Evolutionary conservation across 2,113 vertebrate species (phyloP).

Genomic region (Lampris incognitus): DNA sequence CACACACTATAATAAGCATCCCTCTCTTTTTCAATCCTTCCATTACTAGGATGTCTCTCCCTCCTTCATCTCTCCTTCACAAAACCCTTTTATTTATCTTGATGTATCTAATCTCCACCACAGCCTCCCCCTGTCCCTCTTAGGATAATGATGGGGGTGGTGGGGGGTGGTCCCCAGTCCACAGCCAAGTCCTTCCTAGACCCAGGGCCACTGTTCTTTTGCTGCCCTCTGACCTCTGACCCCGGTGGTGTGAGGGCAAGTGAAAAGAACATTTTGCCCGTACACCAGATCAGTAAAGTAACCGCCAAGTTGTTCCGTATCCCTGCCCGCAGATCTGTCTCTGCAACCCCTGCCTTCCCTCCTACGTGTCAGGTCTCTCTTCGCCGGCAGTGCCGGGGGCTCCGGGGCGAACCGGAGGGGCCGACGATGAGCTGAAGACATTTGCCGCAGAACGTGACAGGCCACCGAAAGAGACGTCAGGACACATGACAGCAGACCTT

Average conservation of each 20-base stretch:
- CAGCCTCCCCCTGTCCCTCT: neutral
- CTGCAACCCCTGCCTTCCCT: constrained; percentile 5
- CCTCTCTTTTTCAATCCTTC: constrained; percentile 8
- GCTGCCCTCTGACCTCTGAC: too few species aligned
- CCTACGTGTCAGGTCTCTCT: constrained; percentile 16
- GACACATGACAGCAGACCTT: constrained; percentile 10
- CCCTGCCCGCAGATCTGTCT: constrained; percentile 19
- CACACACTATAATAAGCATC: neutral
- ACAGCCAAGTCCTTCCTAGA: constrained; percentile 24
- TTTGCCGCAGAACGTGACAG: constrained; percentile 44
- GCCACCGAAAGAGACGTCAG: constrained; percentile 34
- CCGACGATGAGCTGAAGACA: constrained; percentile 17
- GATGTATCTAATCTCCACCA: neutral
- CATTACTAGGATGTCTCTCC: neutral
- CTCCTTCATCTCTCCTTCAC: constrained; percentile 22
- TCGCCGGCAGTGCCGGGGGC: constrained; percentile 14
- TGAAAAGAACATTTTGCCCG: constrained; percentile 44
- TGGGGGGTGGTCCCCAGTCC: too few species aligned
- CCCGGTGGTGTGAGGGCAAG: constrained; percentile 16
- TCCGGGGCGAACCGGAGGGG: neutral
- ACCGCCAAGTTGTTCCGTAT: constrained; percentile 31
- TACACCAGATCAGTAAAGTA: constrained; percentile 50
- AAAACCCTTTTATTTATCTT: neutral
- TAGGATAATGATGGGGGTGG: neutral
- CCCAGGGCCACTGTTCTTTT: constrained; percentile 4